Percentiles rank a stretch among this genome's conserved stretches.
Conservation (phyloP, 2,113 vertebrate species). For the Pterocles orientalis region DNA sequence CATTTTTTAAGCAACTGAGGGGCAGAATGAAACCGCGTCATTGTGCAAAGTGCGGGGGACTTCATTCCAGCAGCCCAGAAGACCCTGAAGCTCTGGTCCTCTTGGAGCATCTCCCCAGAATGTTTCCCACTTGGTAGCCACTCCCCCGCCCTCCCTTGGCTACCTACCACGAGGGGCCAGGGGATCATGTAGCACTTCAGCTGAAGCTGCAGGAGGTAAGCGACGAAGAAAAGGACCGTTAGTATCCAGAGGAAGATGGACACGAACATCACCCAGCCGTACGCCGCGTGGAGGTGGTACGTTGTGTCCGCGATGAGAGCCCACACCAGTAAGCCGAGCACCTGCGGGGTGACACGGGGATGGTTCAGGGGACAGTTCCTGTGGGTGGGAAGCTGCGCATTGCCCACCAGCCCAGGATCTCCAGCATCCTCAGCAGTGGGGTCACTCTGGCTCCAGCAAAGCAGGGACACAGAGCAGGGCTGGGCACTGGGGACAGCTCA, state of each 20-base stretch:
- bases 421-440: rapidly evolving
- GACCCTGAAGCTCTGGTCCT: background rate
- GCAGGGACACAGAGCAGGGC: background rate
- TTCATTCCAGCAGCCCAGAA: background rate
- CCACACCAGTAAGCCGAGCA: constrained; percentile 90
- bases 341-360: constrained; percentile 52
- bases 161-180: constrained; percentile 86
- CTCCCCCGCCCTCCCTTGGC: rapidly evolving
- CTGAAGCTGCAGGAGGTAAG: constrained; percentile 79
- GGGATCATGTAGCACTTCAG: constrained; percentile 75
- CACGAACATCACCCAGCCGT: constrained; percentile 94
- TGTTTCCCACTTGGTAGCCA: background rate
- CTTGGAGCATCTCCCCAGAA: background rate
- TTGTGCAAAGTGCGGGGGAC: background rate
- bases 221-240: constrained; percentile 81
- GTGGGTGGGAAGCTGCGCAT: background rate
- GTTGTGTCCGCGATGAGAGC: constrained; percentile 78
- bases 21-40: background rate
- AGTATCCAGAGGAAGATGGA: constrained; percentile 88
- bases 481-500: background rate
- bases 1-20: background rate
- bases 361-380: background rate
- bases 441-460: background rate
- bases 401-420: rapidly evolving
- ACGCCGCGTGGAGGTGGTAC: constrained; percentile 45